Percentiles rank a stretch among this genome's conserved stretches.
Evolutionary conservation across 2,113 vertebrate species (phyloP).

Genomic region (Nothocercus julius): DNA sequence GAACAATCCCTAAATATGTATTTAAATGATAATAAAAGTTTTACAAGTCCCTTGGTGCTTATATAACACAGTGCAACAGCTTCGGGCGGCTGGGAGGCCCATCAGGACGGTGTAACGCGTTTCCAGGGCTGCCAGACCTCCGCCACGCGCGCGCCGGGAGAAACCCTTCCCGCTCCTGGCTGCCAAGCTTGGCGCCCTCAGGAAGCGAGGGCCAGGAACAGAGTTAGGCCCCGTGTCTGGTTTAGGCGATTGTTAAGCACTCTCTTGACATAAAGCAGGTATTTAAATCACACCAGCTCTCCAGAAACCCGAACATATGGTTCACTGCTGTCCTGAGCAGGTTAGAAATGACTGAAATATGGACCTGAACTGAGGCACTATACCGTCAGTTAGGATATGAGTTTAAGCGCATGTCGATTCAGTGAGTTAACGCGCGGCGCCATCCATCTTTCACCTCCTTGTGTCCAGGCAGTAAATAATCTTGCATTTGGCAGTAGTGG

Average conservation of each 20-base stretch:
- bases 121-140: not conserved
- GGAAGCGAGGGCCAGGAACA: not conserved
- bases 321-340: not conserved
- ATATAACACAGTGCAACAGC: constrained; percentile 10
- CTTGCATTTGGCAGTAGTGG: not conserved
- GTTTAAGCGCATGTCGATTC: not conserved
- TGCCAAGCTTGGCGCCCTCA: not conserved
- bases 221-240: not conserved
- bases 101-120: not conserved
- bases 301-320: not conserved
- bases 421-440: not conserved
- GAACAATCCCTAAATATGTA: constrained; percentile 51
- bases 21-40: constrained; percentile 54
- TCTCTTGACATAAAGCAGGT: not conserved
- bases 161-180: not conserved
- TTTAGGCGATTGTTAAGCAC: not conserved
- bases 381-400: not conserved
- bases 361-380: not conserved
- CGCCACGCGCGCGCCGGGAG: not conserved
- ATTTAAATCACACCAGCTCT: not conserved
- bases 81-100: not conserved
- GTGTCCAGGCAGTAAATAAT: not conserved
- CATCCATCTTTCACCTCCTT: not conserved
- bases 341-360: not conserved
- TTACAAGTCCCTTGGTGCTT: constrained; percentile 13